phyloP scores from a whole-genome alignment of 23 tunicate genomes.

The Diplosoma virens region DNA sequence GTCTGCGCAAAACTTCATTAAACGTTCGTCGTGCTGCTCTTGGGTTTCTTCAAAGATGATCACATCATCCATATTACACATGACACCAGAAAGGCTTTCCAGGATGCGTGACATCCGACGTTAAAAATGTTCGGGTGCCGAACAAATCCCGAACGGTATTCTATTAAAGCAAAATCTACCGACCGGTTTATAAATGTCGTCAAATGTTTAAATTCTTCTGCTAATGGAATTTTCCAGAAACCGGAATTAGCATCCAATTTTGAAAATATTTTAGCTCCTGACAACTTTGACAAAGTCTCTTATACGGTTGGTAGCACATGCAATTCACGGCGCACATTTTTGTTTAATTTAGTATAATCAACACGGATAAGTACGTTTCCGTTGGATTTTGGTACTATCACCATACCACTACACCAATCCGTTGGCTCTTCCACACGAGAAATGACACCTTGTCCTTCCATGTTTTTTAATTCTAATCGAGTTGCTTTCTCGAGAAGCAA shows the following conservation, averaged over 20 bases:
- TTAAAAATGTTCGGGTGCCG: slow-evolving; percentile 45
- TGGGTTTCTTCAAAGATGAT: slow-evolving; percentile 21
- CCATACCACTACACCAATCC: slow-evolving; percentile 50
- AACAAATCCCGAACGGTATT: slow-evolving; percentile 38
- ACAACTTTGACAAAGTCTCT: background rate
- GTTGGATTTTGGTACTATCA: slow-evolving; percentile 33
- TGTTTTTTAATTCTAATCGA: slow-evolving; percentile 4
- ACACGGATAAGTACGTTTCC: slow-evolving; percentile 42
- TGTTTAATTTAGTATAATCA: slow-evolving; percentile 28
- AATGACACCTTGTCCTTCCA: slow-evolving; percentile 28
- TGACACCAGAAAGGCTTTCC: background rate
- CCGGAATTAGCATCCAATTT: slow-evolving; percentile 47
- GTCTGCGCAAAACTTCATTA: background rate
- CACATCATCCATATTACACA: slow-evolving; percentile 41
- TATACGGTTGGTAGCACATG: background rate
- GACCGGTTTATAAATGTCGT: slow-evolving; percentile 29
- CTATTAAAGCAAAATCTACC: slow-evolving; percentile 46
- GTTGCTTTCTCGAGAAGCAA: slow-evolving; percentile 24
- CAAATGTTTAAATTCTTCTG: background rate
- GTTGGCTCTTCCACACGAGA: slow-evolving; percentile 23
- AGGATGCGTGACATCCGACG: slow-evolving; percentile 19
- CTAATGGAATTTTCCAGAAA: slow-evolving; percentile 25
- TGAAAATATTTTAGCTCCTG: slow-evolving; percentile 16
- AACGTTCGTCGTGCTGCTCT: slow-evolving; percentile 18
- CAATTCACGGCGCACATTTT: background rate